These are phyloP conservation scores for Stegastes partitus DNA, from an alignment of 2,113 vertebrate species.

Conservation along the genomic window DNA sequence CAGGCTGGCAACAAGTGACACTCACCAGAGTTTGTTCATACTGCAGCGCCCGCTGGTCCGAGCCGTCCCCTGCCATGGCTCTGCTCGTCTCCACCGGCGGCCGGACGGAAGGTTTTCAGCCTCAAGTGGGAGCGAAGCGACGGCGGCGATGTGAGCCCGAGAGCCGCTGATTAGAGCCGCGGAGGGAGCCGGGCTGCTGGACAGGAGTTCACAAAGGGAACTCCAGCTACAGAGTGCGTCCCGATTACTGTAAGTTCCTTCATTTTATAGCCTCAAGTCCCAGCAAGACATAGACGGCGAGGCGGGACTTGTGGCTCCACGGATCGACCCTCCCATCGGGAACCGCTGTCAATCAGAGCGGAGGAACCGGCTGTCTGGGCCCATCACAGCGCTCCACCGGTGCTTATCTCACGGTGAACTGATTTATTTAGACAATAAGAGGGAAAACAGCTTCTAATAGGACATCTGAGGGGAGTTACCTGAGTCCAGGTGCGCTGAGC, in stretches of 20 bases:
- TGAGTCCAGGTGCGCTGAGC: too few species aligned
- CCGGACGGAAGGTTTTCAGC: constrained; percentile 19
- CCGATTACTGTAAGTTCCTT: constrained; percentile 52
- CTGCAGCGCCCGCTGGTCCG: constrained; percentile 92
- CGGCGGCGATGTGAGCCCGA: constrained; percentile 16
- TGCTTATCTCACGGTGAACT: too few species aligned
- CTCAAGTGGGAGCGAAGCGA: constrained; percentile 30
- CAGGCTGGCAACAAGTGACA: constrained; percentile 59
- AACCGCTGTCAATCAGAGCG: constrained; percentile 36
- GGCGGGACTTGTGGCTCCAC: constrained; percentile 75
- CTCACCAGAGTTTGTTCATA: constrained; percentile 97
- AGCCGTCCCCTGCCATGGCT: constrained; percentile 88
- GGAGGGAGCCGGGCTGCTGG: neutral
- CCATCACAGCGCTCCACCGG: too few species aligned
- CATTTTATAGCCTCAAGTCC: constrained; percentile 78
- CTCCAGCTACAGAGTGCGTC: constrained; percentile 41
- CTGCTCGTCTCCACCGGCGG: constrained; percentile 46
- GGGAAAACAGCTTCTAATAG: neutral
- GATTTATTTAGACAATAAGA: neutral
- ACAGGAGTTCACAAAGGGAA: constrained; percentile 36
- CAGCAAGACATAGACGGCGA: constrained; percentile 36
- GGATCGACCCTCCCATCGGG: constrained; percentile 62
- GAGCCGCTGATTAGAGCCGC: constrained; percentile 41
- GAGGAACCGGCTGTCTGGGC: neutral
- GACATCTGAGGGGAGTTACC: too few species aligned